Conservation (phyloP, 2,113 vertebrate species). For the Scolopax mira region DNA sequence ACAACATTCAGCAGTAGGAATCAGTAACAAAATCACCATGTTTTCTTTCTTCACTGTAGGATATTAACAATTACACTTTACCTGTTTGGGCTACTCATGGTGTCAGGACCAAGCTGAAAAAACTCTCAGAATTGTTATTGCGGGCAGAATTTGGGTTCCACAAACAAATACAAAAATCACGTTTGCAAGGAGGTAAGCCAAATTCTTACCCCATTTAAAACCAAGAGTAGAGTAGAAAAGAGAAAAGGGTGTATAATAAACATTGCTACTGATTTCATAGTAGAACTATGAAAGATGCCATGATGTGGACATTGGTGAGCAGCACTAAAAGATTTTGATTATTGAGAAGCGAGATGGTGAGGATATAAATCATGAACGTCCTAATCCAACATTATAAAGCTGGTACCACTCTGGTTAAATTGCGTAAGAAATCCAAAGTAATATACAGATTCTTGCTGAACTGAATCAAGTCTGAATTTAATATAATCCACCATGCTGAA, state of each 20-base stretch:
- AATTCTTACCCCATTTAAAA: neutral
- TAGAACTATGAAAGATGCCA: neutral
- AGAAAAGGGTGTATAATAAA: neutral
- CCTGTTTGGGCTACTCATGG: constrained; percentile 80
- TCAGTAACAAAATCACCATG: neutral
- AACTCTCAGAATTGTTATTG: constrained; percentile 76
- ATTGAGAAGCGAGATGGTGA: neutral
- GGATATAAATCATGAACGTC: neutral
- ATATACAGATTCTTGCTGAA: neutral
- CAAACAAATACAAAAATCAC: constrained; percentile 78
- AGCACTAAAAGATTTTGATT: neutral
- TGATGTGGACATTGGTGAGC: neutral
- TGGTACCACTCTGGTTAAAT: neutral
- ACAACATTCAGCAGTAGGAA: neutral
- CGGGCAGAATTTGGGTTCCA: constrained; percentile 72
- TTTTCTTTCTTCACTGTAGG: constrained; percentile 55
- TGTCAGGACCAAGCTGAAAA: constrained; percentile 74
- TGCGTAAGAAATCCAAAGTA: neutral
- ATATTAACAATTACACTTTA: constrained; percentile 80
- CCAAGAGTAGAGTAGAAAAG: neutral
- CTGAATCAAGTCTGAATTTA: neutral
- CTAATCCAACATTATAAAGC: neutral
- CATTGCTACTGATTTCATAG: neutral
- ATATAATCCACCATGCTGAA: neutral
- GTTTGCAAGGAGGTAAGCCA: constrained; percentile 79